Evolutionary conservation across 2,888 invertebrate species (phyloP), one percentile per base, ranked within the genome.

Genomic region (Thyatira batis): DNA sequence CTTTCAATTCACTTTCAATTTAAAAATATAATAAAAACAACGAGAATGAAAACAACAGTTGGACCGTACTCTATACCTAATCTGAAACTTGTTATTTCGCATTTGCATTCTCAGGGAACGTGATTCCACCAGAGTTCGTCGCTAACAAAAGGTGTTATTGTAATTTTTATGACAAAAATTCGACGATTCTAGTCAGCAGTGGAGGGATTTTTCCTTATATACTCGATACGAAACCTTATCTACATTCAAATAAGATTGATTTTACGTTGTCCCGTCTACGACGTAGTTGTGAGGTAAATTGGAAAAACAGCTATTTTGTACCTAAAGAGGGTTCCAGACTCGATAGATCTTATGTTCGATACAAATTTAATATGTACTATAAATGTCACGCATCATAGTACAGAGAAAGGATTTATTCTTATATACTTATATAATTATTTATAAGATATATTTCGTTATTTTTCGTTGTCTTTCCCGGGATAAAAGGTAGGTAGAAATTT

Each of bases 51-150:
- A 30, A 45, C 50, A 50, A 33, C 55, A 49, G 63, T 61, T 61
- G 45, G 57, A 58, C 39, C 49, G 45, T 52, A 55, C 53, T 56
- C 59, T 55, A 61, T 76, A n/a, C n/a, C n/a, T n/a, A 71, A 71
- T 70, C 64, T 64, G 58, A 51, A 57, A 65, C 67, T 71, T 66
- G 68, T 67, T 73, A 69, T 66, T 66, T 67, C 66, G 61, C 60
- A 64, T 73, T 73, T 67, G 63, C 67, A 66, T 71, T 69, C 51
- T 48, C 53, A 52, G 57, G 64, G 61, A 62, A 55, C 65, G 61
- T 67, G 63, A 65, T 67, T 63, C 57, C 54, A 57, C 64, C 63
- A 60, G 56, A 52, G 68, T 59, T 60, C 51, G 54, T 48, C 43
- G 28, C 33, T 46, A 55, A 58, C 50, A 53, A 45, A 65, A 63